Base-by-base conservation (phyloP, 2,888 invertebrate species). In the Blera fallax region DNA sequence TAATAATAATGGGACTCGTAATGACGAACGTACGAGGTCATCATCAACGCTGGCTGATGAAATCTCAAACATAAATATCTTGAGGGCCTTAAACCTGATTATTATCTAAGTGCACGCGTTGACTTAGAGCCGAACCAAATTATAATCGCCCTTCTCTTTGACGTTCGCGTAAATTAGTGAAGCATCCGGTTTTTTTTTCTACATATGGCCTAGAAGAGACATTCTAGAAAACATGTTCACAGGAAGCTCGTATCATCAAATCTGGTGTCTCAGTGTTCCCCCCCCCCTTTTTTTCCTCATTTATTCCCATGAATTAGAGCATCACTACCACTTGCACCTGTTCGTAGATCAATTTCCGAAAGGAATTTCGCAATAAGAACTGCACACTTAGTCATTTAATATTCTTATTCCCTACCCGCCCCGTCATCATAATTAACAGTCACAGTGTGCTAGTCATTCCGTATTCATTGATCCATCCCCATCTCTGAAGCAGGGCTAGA, bases 391-490 rank as follows among this genome's bases (percentile, higher is more conserved):
- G 85, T 85, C 85, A 76, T 85, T 85, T 85, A 85, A 85, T 85
- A 85, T 85, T 85, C 84, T 76, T 80, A 84, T 81, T 85, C 85
- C 81, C 54, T 72, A 67, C 76, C 65, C 85, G 62, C 76, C 65
- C 85, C 85, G 65, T 85, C 85, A 85, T 85, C 85, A 85, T 85
- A 85, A 85, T 85, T 85, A 85, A 85, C 85, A 85, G 85, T 81
- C 72, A 76, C 76, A 70, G 67, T 64, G 64, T 77, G 70, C 60
- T 65, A 76, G 85, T 67, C 60, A 85, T 72, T 85, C 77, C 29
- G 50, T 72, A 76, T 76, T 80, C 85, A 85, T 85, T 85, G 85
- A 81, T 85, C 60, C 74, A 76, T 76, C 56, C 60, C 65, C 74
- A 45, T 29, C 56, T 48, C 52, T 18, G 27, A 50, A 27, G 34